phyloP scores from a whole-genome alignment of 2,797 vertebrate genomes.

The Diglossa cyanea region DNA sequence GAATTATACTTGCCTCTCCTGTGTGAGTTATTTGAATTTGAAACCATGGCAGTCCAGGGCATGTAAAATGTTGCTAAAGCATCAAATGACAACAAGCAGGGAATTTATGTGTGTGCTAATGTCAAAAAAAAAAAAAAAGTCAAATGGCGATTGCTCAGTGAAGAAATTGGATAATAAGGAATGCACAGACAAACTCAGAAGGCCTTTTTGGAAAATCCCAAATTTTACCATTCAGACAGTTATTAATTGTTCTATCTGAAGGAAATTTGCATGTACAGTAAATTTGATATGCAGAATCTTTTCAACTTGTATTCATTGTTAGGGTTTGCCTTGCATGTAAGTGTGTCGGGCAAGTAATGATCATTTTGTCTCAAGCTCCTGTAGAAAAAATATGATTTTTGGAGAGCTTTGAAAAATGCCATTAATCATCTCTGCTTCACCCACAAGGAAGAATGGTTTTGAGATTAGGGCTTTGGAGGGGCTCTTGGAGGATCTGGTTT shows the following conservation, averaged over 20 bases:
- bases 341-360: background rate
- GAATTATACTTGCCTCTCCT: background rate
- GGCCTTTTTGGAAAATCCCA: background rate
- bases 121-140: background rate
- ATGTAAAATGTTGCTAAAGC: background rate
- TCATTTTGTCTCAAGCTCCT: background rate
- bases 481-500: constrained; percentile 6
- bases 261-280: background rate
- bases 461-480: constrained; percentile 10
- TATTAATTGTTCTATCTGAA: background rate
- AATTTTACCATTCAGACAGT: background rate
- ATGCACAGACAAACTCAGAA: background rate
- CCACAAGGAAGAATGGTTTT: constrained; percentile 36
- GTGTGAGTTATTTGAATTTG: background rate
- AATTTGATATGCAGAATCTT: background rate
- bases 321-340: background rate
- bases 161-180: background rate
- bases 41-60: background rate
- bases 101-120: background rate
- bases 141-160: background rate
- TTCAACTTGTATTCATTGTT: background rate
- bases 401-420: background rate
- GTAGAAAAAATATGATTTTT: background rate
- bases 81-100: background rate
- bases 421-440: constrained; percentile 16